Evolutionary conservation across 1,140 invertebrate species (phyloP), one percentile per base, ranked within the genome.

Genomic region (Sycophaga agraensis): DNA sequence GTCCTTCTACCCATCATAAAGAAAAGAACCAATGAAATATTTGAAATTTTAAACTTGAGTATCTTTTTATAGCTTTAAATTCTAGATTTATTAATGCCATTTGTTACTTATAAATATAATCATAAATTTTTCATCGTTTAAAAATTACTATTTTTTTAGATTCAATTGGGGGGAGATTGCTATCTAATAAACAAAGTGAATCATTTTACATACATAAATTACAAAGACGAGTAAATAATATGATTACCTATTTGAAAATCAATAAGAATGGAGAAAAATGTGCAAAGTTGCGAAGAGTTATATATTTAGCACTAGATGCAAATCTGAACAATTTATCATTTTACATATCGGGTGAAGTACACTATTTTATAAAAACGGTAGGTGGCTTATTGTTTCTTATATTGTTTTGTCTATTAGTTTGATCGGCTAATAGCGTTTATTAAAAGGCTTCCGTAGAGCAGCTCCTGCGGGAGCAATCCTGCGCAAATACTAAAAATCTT

Each of bases 291-390:
- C 4, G 24, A 48, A 54, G 31, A 21, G 19, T 28, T 16, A 16
- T 53, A 4, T 22, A 54, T 40, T 40, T 17, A 11, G 5, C 56
- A 53, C 7, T 21, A 42, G 22, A 55, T n/a, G 19, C 37, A 63
- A 48, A 48, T 69, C 11, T 65, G 43, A 17, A 64, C 56, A 53
- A 58, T 14, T 28, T 68, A 19, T 51, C 67, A 7, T 64, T 57
- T 46, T 53, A 66, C 14, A 50, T 63, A 35, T 5, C 63, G 12
- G 66, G 57, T 26, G 64, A 74, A 62, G 42, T 74, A 43, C 61
- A 69, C 57, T 50, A 68, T 40, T 74, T 69, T 48, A 19, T 73
- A 3, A 65, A 65, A 63, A 35, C 21, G 51, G 72, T 73, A 65
- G 49, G 39, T 50, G n/a, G n/a, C n/a, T n/a, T n/a, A n/a, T n/a